Evolutionary conservation across 2,888 invertebrate species (phyloP).

Genomic region (Gortyna flavago): DNA sequence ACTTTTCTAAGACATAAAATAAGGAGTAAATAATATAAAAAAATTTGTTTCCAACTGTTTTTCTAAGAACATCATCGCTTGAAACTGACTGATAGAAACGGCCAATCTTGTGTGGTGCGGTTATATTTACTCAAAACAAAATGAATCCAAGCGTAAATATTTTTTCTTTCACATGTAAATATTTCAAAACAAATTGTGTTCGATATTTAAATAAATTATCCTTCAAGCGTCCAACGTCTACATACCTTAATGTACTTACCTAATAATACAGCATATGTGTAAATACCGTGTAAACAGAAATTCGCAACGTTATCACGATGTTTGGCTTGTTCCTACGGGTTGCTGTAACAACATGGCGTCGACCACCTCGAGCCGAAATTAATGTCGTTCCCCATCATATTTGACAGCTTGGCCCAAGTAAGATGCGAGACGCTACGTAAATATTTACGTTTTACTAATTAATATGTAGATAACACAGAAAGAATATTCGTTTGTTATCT

Average conservation of each 20-base stretch:
- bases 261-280: slow-evolving; percentile 4
- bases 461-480: neutral
- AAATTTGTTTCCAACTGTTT: neutral
- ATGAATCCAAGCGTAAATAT: neutral
- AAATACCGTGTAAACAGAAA: slow-evolving; percentile 35
- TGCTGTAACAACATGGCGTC: slow-evolving; percentile 47
- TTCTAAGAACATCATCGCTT: neutral
- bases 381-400: slow-evolving; percentile 65
- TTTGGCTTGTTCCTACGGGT: slow-evolving; percentile 31
- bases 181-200: neutral
- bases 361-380: slow-evolving; percentile 55
- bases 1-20: neutral
- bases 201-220: slow-evolving; percentile 2
- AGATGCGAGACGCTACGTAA: neutral
- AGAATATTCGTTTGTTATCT: neutral
- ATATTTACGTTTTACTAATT: neutral
- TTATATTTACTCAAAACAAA: too few species aligned
- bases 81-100: neutral
- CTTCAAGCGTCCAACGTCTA: slow-evolving; percentile 7
- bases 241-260: neutral
- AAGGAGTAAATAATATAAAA: too few species aligned
- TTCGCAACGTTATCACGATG: slow-evolving; percentile 33
- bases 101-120: neutral
- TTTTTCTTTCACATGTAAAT: neutral
- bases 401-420: slow-evolving; percentile 41